phyloP scores from a whole-genome alignment of 64 coral and sea anemone species.

The Stylophora pistillata region DNA sequence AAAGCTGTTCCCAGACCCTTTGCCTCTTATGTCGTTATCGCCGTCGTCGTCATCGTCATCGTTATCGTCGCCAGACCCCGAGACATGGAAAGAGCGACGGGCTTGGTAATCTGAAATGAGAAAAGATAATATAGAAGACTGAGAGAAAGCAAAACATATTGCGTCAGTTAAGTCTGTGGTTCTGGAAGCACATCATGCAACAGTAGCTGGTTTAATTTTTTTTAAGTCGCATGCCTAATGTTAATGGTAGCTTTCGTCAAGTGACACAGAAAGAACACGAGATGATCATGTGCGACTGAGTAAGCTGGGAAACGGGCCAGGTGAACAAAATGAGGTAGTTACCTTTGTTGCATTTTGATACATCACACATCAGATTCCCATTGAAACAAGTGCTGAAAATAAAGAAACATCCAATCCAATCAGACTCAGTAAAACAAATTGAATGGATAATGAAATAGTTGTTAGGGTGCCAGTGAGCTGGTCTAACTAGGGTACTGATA shows the following conservation, averaged over 20 bases:
- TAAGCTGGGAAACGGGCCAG: neutral
- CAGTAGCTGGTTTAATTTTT: too few species aligned
- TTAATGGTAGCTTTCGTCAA: too few species aligned
- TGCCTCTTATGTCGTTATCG: neutral
- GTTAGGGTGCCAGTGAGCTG: too few species aligned
- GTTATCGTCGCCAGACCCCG: conserved; percentile 32
- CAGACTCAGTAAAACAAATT: neutral
- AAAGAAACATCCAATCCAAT: neutral
- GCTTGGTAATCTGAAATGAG: conserved; percentile 10
- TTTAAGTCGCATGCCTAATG: too few species aligned
- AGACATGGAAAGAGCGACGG: conserved; percentile 9
- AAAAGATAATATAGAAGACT: neutral
- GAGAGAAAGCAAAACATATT: too few species aligned
- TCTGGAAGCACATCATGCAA: too few species aligned
- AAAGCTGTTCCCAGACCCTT: neutral
- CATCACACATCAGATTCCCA: conserved; percentile 39
- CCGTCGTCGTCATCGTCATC: neutral
- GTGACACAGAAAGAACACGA: too few species aligned
- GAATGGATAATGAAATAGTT: neutral
- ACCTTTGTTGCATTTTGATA: conserved; percentile 47
- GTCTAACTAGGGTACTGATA: too few species aligned
- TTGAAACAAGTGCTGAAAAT: conserved; percentile 24
- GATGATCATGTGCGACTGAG: neutral
- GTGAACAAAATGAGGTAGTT: neutral
- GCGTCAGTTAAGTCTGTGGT: too few species aligned